A percentile compares a stretch with the other conserved stretches of the same genome.
Conservation (phyloP, 2,888 invertebrate species). For the Dynastes hyllus region DNA sequence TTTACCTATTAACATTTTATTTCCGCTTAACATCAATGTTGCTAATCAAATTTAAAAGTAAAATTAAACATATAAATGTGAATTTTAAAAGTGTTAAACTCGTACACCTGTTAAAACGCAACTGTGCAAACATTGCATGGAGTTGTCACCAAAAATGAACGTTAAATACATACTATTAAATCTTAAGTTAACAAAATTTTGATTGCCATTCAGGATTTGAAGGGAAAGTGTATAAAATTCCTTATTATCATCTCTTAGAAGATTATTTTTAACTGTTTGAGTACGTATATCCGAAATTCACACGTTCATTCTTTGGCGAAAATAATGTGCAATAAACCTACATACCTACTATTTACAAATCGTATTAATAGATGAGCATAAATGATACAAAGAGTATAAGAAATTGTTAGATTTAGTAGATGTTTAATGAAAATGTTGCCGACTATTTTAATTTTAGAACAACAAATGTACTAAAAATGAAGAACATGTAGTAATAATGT, state of each 20-base stretch:
- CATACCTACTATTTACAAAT: constrained; percentile 12
- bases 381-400: constrained; percentile 44
- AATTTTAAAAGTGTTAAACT: constrained; percentile 35
- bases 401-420: constrained; percentile 51
- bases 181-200: neutral
- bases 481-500: constrained; percentile 14
- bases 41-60: constrained; percentile 20
- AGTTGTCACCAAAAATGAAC: constrained; percentile 1
- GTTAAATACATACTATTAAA: neutral
- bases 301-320: neutral
- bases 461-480: constrained; percentile 1
- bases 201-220: too few relatives aligned
- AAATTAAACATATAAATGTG: constrained; percentile 34
- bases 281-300: too few relatives aligned
- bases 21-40: constrained; percentile 30
- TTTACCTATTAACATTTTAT: neutral
- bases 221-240: too few relatives aligned
- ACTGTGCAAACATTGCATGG: constrained; percentile 22
- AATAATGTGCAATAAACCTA: constrained; percentile 23
- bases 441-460: constrained; percentile 3
- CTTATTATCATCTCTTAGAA: too few relatives aligned
- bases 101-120: constrained; percentile 57
- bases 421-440: constrained; percentile 47
- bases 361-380: constrained; percentile 39
- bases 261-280: too few relatives aligned